Conservation (phyloP, 2,888 invertebrate species). For the Drosophila eohydei region DNA sequence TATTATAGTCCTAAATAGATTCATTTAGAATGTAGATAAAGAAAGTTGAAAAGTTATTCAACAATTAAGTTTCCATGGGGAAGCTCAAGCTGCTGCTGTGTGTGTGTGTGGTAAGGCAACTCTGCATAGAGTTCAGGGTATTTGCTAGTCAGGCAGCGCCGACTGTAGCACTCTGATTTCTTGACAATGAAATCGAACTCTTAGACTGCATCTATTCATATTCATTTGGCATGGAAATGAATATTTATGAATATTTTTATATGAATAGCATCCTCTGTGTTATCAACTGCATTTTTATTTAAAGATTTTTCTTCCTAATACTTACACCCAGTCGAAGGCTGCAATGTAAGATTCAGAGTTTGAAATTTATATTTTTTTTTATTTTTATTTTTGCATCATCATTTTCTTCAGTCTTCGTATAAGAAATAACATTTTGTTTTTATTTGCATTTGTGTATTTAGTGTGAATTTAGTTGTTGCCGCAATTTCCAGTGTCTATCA, state of each 20-base stretch:
- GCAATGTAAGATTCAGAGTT: slow-evolving; percentile 1
- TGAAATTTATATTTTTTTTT: slow-evolving; percentile 19
- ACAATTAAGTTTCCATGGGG: no score
- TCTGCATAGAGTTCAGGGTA: no score
- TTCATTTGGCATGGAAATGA: neutral
- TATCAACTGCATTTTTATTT: neutral
- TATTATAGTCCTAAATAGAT: no score
- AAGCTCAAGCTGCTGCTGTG: no score
- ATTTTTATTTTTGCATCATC: slow-evolving; percentile 76
- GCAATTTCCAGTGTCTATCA: slow-evolving; percentile 45
- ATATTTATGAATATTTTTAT: neutral
- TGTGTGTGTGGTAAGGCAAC: no score
- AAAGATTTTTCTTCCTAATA: neutral
- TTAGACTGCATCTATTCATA: no score
- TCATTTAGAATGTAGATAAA: no score
- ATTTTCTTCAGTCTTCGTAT: slow-evolving; percentile 84
- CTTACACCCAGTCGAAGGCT: neutral
- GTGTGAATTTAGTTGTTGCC: slow-evolving; percentile 55
- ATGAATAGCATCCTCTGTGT: neutral
- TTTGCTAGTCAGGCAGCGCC: no score
- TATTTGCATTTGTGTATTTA: slow-evolving; percentile 44
- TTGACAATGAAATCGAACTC: no score
- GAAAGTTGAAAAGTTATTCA: no score
- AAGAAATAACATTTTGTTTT: slow-evolving; percentile 84
- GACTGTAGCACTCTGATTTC: no score